Percentiles rank a stretch among this genome's conserved stretches.
Evolutionary conservation across 2,888 invertebrate species (phyloP).

Genomic region (Hypena proboscidalis): DNA sequence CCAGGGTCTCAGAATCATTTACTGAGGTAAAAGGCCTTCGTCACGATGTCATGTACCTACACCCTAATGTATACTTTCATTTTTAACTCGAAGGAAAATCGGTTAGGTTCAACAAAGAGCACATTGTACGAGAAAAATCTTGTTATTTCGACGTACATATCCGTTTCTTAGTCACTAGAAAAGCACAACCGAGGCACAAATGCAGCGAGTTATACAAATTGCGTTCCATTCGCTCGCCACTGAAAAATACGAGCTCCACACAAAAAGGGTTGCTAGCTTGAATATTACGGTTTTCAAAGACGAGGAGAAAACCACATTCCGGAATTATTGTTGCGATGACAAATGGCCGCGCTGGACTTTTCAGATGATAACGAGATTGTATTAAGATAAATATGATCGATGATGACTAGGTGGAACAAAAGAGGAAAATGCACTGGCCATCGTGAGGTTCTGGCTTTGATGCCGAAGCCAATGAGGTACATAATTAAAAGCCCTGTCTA

Average conservation of each 20-base stretch:
- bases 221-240: slow-evolving; percentile 62
- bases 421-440: too few relatives aligned
- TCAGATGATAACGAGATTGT: slow-evolving; percentile 28
- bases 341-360: slow-evolving; percentile 51
- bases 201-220: slow-evolving; percentile 64
- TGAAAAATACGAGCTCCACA: slow-evolving; percentile 68
- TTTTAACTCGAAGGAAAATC: slow-evolving; percentile 3
- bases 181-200: slow-evolving; percentile 35
- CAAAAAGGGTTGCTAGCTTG: slow-evolving; percentile 57
- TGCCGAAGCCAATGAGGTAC: too few relatives aligned
- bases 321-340: slow-evolving; percentile 62
- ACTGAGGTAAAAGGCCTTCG: too few relatives aligned
- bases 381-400: slow-evolving; percentile 19
- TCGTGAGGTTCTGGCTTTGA: too few relatives aligned
- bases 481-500: too few relatives aligned
- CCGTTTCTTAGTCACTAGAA: slow-evolving; percentile 23
- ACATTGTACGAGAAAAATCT: slow-evolving; percentile 21
- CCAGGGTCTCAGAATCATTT: too few relatives aligned
- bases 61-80: too few relatives aligned
- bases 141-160: slow-evolving; percentile 32
- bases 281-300: slow-evolving; percentile 62
- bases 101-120: not conserved
- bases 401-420: too few relatives aligned
- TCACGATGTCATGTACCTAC: too few relatives aligned
- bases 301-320: slow-evolving; percentile 49